Percentiles rank a stretch among this genome's conserved stretches.
phyloP scores from a whole-genome alignment of 2,113 vertebrate species.

The Mastomys coucha region DNA sequence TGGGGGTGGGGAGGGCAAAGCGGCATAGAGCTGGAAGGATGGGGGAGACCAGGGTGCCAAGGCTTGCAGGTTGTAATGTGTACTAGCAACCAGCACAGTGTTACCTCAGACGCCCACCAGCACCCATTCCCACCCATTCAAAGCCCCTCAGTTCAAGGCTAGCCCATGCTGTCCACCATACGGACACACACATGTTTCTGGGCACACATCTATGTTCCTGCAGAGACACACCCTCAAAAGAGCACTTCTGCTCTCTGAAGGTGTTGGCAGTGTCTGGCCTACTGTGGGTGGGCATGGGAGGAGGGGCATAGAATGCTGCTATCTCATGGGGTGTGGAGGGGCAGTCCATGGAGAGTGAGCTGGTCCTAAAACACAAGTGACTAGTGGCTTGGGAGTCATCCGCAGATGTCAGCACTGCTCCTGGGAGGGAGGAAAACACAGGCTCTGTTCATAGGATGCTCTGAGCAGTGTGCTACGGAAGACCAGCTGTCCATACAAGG shows the following conservation, averaged over 20 bases:
- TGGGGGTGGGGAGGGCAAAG: fast-evolving
- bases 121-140: fast-evolving
- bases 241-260: fast-evolving
- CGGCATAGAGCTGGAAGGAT: fast-evolving
- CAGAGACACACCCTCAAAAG: not conserved
- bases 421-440: not conserved
- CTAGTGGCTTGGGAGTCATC: not conserved
- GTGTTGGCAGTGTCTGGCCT: not conserved
- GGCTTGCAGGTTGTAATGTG: not conserved
- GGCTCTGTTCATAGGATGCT: not conserved
- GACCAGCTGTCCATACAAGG: not conserved
- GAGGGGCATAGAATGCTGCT: fast-evolving
- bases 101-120: fast-evolving
- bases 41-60: too few relatives aligned
- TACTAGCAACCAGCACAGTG: fast-evolving
- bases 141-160: not conserved
- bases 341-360: not conserved
- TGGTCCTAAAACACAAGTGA: too few relatives aligned
- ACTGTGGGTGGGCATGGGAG: too few relatives aligned
- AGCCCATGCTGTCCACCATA: fast-evolving
- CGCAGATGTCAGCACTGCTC: not conserved
- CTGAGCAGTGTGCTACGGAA: not conserved
- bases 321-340: fast-evolving
- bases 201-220: too few relatives aligned
- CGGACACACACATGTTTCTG: fast-evolving